Base-by-base conservation (phyloP, 53 echinoderm and acorn worm genomes). In the Holothuria leucospilota region DNA sequence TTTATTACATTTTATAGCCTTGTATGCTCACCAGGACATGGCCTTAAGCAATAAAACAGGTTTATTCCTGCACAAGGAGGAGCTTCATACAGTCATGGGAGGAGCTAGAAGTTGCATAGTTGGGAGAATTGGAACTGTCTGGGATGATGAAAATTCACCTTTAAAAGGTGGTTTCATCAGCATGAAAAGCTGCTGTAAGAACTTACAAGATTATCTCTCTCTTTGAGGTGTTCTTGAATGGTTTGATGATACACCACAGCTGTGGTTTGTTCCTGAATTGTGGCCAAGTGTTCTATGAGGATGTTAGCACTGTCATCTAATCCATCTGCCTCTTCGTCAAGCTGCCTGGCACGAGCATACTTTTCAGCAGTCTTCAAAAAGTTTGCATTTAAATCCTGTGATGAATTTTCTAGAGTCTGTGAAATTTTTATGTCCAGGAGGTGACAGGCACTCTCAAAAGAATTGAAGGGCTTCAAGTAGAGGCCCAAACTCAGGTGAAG, bases 171-270 rank as follows among this genome's bases (percentile, higher is more conserved):
- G 11, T 46, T 27, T 29, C 68, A 27, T 28, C 68, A 29, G 11
- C 6, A 14, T 12, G 25, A 14, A 25, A 34, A 16, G 16, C 2
- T 26, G 13, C 27, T 34, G 13, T 21, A 13, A 3, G 13, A 67
- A n/a, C 68, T 67, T 67, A 67, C 68, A 27, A 67, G 68, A 12
- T 67, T 21, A 67, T 67, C 68, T 25, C 68, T 67, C 34, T 67
- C 68, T 67, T 67, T 67, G 13, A 67, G 27, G 68, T 67, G 27
- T 29, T 25, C 34, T 5, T 27, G 34, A 6, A 67, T 67, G 27
- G 27, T 34, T 20, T 67, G 8, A n/a, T 67, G 27, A 15, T 67
- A 67, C 0, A 67, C 27, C 0, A 14, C 28, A 15, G 34, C 34
- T 13, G 27, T 21, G 0, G 6, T 29, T 34, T 67, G 28, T 4